Base-by-base conservation (phyloP, 2,888 invertebrate genomes). In the Himalopsyche tibetana region DNA sequence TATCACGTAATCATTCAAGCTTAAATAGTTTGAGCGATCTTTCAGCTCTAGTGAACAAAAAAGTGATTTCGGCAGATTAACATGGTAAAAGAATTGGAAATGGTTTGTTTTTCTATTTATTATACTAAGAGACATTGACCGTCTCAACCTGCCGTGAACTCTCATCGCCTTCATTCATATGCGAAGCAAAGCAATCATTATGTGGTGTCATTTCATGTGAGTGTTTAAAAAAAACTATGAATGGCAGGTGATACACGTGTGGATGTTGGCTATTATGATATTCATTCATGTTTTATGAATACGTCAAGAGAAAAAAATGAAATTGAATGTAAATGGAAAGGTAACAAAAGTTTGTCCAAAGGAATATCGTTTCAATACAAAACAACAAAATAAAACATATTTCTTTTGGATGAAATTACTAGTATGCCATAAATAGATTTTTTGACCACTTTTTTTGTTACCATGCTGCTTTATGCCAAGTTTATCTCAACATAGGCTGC, bases 221-320 rank as follows among this genome's bases (percentile, higher is more conserved):
- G 63, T 19, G 63, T 19, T 6, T 19, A 19, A 63, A 63, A 63
- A 63, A 63, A 63, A 63, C 63, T 9, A 11, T 63, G 63, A 63
- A 63, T 63, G 63, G 8, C 63, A 63, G 63, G 63, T 63, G 63
- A 63, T 63, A 28, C 63, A 63, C 63, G 63, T 63, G 63, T 63
- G 63, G 28, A n/a, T 63, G 63, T 63, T 63, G 4, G 28, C 15
- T 63, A 63, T 63, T 63, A 63, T 63, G 63, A 63, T 63, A 19
- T 19, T 63, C 28, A 63, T 63, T 63, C 63, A 63, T 63, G 28
- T 8, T 63, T 19, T 63, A 4, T 19, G 63, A 63, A 19, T 19
- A 63, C 19, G 19, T 63, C 19, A 63, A n/a, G 15, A 19, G 4
- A 63, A 17, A 56, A 63, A 63, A 6, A 8, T 15, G 19, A 19